Evolutionary conservation across 2,888 invertebrate species (phyloP), one percentile per base, ranked within the genome.

Genomic region (Hydropsyche betteni): DNA sequence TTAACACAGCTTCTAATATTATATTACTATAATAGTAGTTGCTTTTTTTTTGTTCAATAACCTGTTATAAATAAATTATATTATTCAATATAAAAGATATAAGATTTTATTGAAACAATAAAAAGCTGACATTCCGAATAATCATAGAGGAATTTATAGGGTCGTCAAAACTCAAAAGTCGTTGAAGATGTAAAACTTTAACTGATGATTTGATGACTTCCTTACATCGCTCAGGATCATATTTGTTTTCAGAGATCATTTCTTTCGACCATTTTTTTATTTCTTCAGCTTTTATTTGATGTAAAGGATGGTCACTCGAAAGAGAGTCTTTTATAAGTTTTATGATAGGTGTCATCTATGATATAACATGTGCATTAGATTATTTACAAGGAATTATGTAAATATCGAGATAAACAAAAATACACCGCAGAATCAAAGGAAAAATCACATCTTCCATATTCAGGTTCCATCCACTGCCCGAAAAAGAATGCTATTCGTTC

Each of bases 1-100:
- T 81, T 2, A 86, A 85, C 0, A 86, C 81, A 0, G 84, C 83
- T 74, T 84, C 82, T 78, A 83, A 86, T 50, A 86, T 81, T 1
- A 83, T 81, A 5, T 83, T 83, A 1, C 84, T 79, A 0, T 81
- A 81, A 1, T 84, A 81, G 5, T 81, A 75, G 76, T 83, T 82
- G 0, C 84, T 84, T 76, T 81, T 81, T 71, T 81, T 82, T 5
- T 78, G 81, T 5, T 81, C 80, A 51, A 84, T 77, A 0, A 84
- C 83, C 86, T 86, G 24, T 33, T 34, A 68, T 33, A 16, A 51
- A 50, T 44, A 14, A 16, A 69, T 14, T 50, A 14, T 7, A 50
- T 8, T 8, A 16, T 38, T n/a, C 16, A 69, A 69, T 38, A 24
- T 14, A 44, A 5, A 70, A 12, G 52, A 52, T 70, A 2, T 24